Base-by-base conservation (phyloP, 2,113 vertebrate genomes). In the Ceyx margarethae region DNA sequence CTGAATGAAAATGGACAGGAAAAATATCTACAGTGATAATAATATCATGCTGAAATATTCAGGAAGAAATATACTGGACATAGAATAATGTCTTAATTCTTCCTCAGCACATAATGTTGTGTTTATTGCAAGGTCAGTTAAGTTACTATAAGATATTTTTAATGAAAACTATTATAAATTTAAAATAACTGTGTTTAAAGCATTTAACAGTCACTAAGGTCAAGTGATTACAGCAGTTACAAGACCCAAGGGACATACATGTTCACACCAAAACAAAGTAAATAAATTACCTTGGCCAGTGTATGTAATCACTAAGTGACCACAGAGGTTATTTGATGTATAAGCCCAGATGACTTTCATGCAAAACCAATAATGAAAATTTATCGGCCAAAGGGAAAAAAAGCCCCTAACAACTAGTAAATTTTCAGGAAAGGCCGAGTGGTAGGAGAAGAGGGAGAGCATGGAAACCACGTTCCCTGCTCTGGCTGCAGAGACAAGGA, bases 141-240 rank as follows among this genome's bases (percentile, higher is more conserved):
- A 95, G 97, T 97, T 97, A 93, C 96, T 95, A 72, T 79, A 97
- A 96, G 92, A 88, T 96, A 97, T 97, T 98, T 98, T 98, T 97
- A 98, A 98, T 97, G n/a, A n/a, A n/a, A n/a, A n/a, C n/a, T n/a
- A 98, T 98, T 98, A 98, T 97, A 98, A 98, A 97, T 98, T 97
- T 97, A 97, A 98, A 98, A 97, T 97, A 98, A 98, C 97, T 97
- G 97, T 98, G 97, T 98, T 98, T 98, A 98, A 98, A 97, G 96
- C 97, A 97, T 97, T 98, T 98, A 98, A 96, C 97, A 97, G 97
- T 97, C 97, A 96, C 95, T 78, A 91, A 97, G 98, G 98, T 98
- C 98, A 98, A 98, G 97, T 96, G 98, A 98, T 98, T 98, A 97
- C 81, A 97, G 95, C 97, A 96, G 97, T 97, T 98, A 98, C 97